Evolutionary conservation across 2,113 vertebrate species (phyloP).

Genomic region (Smithornis capensis): DNA sequence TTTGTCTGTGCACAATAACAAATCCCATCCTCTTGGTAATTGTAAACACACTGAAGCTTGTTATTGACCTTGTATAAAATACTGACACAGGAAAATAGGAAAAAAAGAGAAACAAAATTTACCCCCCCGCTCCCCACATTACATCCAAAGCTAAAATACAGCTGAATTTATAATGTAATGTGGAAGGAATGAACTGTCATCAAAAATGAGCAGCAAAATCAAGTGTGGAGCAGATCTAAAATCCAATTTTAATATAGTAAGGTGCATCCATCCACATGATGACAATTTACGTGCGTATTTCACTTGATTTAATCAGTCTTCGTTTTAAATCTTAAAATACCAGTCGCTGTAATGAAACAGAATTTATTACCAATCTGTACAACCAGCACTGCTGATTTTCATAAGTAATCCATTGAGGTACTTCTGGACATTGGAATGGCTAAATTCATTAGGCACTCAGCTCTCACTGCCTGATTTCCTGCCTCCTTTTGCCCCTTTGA

Average conservation of each 20-base stretch:
- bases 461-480: background rate
- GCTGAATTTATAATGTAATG: background rate
- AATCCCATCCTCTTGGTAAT: slow-evolving; percentile 68
- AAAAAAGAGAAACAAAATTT: background rate
- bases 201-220: background rate
- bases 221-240: slow-evolving; percentile 35
- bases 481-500: background rate
- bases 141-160: background rate
- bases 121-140: background rate
- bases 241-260: slow-evolving; percentile 35
- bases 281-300: slow-evolving; percentile 26
- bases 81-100: background rate
- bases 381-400: background rate
- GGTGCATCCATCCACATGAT: slow-evolving; percentile 16
- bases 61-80: slow-evolving; percentile 72
- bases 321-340: slow-evolving; percentile 7
- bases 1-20: slow-evolving; percentile 71
- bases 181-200: background rate
- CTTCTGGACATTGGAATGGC: background rate
- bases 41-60: slow-evolving; percentile 73
- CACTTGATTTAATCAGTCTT: slow-evolving; percentile 24
- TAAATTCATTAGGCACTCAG: background rate
- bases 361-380: slow-evolving; percentile 35
- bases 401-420: background rate
- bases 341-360: background rate